These are phyloP conservation scores for Denticeps clupeoides DNA, from an alignment of 2,797 vertebrate genomes.

Conservation along the genomic window DNA sequence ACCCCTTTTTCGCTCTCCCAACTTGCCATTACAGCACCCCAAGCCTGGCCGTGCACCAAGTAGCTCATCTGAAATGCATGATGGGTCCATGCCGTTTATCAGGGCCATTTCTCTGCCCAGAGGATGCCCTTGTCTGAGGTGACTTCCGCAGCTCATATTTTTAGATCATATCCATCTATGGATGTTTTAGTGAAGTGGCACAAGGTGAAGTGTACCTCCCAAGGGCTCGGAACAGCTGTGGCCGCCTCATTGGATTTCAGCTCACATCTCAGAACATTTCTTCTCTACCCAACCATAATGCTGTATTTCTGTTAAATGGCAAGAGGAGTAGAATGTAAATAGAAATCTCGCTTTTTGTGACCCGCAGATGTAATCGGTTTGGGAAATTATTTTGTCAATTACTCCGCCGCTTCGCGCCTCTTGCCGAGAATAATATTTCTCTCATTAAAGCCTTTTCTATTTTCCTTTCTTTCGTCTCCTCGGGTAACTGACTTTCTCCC, in stretches of 20 bases:
- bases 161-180: slow-evolving; percentile 26
- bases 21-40: slow-evolving; percentile 3
- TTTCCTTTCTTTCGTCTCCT: not conserved
- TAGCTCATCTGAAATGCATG: slow-evolving; percentile 33
- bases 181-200: slow-evolving; percentile 6
- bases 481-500: slow-evolving; percentile 32
- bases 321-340: too few species aligned
- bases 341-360: too few species aligned
- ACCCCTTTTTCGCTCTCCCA: slow-evolving; percentile 8
- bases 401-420: too few species aligned
- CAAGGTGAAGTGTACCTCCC: not conserved
- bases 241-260: not conserved
- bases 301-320: slow-evolving; percentile 12
- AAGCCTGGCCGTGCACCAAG: slow-evolving; percentile 8
- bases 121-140: slow-evolving; percentile 40
- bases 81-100: slow-evolving; percentile 33
- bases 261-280: slow-evolving; percentile 36
- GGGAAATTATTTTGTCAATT: too few species aligned
- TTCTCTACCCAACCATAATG: slow-evolving; percentile 33
- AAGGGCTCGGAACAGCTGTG: not conserved
- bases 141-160: slow-evolving; percentile 36
- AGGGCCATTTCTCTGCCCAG: slow-evolving; percentile 21
- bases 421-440: too few species aligned
- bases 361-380: too few species aligned
- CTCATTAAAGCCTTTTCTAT: too few species aligned